phyloP scores from a whole-genome alignment of 2,113 vertebrate species.

The Plotosus lineatus region DNA sequence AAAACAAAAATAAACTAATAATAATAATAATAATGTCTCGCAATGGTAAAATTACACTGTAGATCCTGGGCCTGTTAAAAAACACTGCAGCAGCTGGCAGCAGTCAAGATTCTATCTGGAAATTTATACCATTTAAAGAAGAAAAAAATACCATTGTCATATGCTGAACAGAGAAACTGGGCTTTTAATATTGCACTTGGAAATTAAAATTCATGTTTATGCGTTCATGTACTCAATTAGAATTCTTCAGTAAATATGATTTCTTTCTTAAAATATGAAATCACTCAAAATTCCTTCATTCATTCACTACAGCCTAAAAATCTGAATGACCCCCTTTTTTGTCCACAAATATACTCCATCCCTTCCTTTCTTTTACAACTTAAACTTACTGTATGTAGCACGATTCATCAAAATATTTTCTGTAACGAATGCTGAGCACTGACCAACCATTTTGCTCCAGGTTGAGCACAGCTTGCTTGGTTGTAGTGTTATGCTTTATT shows the following conservation, averaged over 20 bases:
- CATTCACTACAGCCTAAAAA: constrained; percentile 25
- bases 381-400: neutral
- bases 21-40: neutral
- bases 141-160: constrained; percentile 14
- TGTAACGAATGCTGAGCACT: constrained; percentile 39
- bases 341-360: neutral
- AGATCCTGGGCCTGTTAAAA: constrained; percentile 18
- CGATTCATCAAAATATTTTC: neutral
- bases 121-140: too few species aligned
- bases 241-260: constrained; percentile 12
- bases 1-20: neutral
- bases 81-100: constrained; percentile 31
- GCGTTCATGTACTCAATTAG: constrained; percentile 19
- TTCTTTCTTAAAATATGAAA: constrained; percentile 31
- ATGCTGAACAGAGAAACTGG: constrained; percentile 23
- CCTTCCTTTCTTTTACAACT: neutral
- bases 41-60: constrained; percentile 11
- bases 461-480: constrained; percentile 38
- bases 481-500: constrained; percentile 50
- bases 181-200: constrained; percentile 47
- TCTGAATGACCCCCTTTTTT: constrained; percentile 5
- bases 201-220: constrained; percentile 23
- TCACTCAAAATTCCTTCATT: constrained; percentile 33
- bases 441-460: constrained; percentile 33
- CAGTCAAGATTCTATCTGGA: neutral